Evolutionary conservation across 2,113 vertebrate species (phyloP).

Genomic region (Phocoena sinus): DNA sequence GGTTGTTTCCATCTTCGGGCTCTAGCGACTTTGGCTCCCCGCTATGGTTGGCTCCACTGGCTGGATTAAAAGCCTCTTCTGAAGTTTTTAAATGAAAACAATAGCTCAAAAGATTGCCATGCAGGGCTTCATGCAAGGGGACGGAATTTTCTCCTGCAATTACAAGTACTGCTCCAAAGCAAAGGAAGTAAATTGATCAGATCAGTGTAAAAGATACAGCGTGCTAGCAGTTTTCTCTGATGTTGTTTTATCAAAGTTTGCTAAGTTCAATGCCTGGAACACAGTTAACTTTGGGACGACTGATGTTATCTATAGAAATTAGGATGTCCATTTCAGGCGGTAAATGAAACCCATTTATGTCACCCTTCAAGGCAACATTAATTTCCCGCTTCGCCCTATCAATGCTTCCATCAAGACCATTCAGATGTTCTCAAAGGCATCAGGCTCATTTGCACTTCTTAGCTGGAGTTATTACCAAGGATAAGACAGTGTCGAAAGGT

Average conservation of each 20-base stretch:
- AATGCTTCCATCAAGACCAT: background rate
- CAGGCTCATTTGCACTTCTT: conserved; percentile 21
- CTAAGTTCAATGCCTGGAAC: background rate
- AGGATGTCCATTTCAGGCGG: background rate
- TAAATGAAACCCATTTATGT: background rate
- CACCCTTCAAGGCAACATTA: background rate
- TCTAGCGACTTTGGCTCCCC: background rate
- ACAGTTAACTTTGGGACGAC: background rate
- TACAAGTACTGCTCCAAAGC: background rate
- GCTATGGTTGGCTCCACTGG: background rate
- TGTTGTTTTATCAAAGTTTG: background rate
- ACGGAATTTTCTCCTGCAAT: background rate
- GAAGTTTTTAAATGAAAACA: background rate
- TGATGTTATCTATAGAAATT: background rate
- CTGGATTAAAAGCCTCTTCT: background rate
- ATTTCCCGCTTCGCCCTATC: background rate
- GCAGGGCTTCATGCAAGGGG: background rate
- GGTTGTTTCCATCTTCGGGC: too few species aligned
- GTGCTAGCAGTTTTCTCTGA: background rate
- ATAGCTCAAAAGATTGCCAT: background rate
- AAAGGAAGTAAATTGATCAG: background rate
- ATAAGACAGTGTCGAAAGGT: background rate
- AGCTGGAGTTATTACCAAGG: background rate
- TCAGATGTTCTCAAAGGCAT: background rate
- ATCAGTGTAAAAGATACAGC: background rate